Evolutionary conservation across 2,113 vertebrate genomes (phyloP).

Genomic region (Osmerus eperlanus): DNA sequence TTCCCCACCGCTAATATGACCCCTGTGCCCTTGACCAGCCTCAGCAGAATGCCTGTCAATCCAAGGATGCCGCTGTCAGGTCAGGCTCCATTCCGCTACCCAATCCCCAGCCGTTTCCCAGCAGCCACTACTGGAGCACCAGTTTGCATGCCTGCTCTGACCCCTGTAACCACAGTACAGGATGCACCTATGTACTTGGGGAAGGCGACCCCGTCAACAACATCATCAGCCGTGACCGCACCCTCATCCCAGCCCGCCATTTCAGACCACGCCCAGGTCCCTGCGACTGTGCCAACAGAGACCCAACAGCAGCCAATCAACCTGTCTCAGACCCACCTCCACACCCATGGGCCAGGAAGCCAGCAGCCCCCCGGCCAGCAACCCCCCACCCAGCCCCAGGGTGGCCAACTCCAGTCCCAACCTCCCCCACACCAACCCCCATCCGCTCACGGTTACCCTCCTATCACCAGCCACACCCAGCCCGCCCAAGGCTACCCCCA

Average conservation of each 20-base stretch:
- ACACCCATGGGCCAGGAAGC: slow-evolving; percentile 48
- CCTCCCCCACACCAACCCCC: slow-evolving; percentile 57
- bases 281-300: slow-evolving; percentile 53
- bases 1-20: slow-evolving; percentile 77
- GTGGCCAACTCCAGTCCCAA: slow-evolving; percentile 12
- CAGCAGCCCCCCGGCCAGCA: slow-evolving; percentile 29
- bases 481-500: slow-evolving; percentile 38
- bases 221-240: slow-evolving; percentile 42
- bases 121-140: slow-evolving; percentile 47
- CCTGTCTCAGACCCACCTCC: slow-evolving; percentile 65
- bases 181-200: slow-evolving; percentile 90
- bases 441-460: slow-evolving; percentile 44
- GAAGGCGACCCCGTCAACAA: slow-evolving; percentile 71
- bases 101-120: slow-evolving; percentile 71
- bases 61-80: slow-evolving; percentile 79
- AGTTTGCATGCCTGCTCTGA: slow-evolving; percentile 37
- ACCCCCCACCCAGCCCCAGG: slow-evolving; percentile 32
- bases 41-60: slow-evolving; percentile 79
- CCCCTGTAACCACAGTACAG: slow-evolving; percentile 53
- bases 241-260: slow-evolving; percentile 16
- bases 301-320: slow-evolving; percentile 71
- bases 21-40: slow-evolving; percentile 85
- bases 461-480: slow-evolving; percentile 25
- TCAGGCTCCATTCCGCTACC: slow-evolving; percentile 77
- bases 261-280: slow-evolving; percentile 37